These are phyloP conservation scores for Rhincodon typus DNA, from an alignment of 2,797 vertebrate species.

Conservation along the genomic window DNA sequence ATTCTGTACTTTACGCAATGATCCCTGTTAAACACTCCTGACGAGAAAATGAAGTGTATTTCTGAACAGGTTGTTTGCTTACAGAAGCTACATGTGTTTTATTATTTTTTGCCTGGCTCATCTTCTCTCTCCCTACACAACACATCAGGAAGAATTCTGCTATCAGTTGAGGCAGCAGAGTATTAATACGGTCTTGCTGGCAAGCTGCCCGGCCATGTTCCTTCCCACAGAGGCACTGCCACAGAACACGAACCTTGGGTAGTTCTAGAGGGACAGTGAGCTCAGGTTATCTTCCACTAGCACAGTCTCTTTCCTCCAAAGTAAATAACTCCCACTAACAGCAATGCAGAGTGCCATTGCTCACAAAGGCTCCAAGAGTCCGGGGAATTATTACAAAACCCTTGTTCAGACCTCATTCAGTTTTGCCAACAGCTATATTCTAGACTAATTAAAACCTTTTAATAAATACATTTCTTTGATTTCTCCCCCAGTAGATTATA, in stretches of 20 bases:
- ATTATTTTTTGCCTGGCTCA: neutral
- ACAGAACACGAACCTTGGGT: slow-evolving; percentile 45
- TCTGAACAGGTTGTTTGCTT: neutral
- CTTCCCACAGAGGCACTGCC: slow-evolving; percentile 51
- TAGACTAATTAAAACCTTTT: slow-evolving; percentile 15
- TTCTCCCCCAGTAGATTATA: neutral
- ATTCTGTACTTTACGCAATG: neutral
- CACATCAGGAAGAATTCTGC: neutral
- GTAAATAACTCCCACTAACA: slow-evolving; percentile 76
- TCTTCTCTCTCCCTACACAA: neutral
- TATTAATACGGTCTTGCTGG: slow-evolving; percentile 47
- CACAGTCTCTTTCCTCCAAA: slow-evolving; percentile 56
- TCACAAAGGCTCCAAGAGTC: neutral
- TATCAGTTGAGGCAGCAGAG: neutral
- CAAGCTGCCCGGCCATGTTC: slow-evolving; percentile 49
- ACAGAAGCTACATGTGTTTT: neutral
- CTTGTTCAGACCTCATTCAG: neutral
- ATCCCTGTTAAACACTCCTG: neutral
- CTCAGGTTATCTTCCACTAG: slow-evolving; percentile 61
- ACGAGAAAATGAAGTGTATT: neutral
- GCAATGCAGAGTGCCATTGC: slow-evolving; percentile 40
- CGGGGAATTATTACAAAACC: slow-evolving; percentile 11
- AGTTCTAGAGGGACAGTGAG: slow-evolving; percentile 43
- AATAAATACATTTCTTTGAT: slow-evolving; percentile 14
- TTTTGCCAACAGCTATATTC: slow-evolving; percentile 18